Conservation (phyloP, 2,888 invertebrate genomes). For the Toxonevra muliebris region DNA sequence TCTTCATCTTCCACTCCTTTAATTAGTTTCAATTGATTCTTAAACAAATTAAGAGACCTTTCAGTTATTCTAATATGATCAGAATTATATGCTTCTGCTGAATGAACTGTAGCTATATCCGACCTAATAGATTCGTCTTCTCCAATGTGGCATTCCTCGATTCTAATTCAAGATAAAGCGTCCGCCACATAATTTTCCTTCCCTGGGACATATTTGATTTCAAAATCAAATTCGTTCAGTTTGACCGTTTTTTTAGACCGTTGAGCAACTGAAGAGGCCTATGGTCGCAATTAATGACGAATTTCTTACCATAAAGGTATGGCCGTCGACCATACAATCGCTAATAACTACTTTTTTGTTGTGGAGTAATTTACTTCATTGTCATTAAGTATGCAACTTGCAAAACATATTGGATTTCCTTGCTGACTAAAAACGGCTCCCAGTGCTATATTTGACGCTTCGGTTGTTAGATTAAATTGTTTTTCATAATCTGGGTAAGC, state of each 20-base stretch:
- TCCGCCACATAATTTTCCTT: not conserved
- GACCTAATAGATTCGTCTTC: too few species aligned
- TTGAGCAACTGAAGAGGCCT: not conserved
- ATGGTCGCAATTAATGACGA: not conserved
- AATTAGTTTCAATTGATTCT: not conserved
- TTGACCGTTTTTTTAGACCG: not conserved
- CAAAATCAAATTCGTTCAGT: not conserved
- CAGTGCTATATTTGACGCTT: not conserved
- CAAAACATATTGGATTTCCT: slow-evolving; percentile 5
- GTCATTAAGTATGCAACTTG: not conserved
- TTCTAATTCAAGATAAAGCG: too few species aligned
- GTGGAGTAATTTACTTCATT: not conserved
- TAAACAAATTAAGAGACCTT: not conserved
- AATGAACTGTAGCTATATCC: too few species aligned
- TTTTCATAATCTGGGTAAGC: not conserved
- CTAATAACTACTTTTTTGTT: not conserved
- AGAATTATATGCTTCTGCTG: not conserved
- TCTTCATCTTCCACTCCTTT: not conserved
- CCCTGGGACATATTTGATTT: not conserved
- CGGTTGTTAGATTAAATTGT: not conserved
- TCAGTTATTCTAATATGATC: not conserved
- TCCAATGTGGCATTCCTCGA: too few species aligned
- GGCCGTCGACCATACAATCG: slow-evolving; percentile 11
- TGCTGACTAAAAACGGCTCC: not conserved
- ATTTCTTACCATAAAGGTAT: not conserved